Base-by-base conservation (phyloP, 2,888 invertebrate genomes). In the Athalia cordata region DNA sequence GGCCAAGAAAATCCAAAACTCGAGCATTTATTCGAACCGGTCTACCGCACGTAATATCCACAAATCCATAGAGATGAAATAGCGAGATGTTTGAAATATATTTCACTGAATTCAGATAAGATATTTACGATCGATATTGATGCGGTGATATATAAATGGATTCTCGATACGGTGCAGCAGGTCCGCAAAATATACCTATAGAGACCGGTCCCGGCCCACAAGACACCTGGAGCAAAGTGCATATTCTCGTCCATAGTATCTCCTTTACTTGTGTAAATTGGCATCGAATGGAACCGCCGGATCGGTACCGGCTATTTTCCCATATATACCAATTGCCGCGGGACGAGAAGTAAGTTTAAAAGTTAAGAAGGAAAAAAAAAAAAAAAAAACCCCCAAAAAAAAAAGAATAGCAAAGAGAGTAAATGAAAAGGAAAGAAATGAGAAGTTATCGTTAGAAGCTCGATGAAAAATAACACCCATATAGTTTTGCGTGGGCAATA, bases 181-280 rank as follows among this genome's bases (percentile, higher is more conserved):
- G 75, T 75, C 62, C 62, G 52, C 15, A n/a, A 64, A 64, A 75
- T 75, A 61, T n/a, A 29, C 49, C 8, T 65, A 75, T 11, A 68
- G 52, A 6, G 62, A 13, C n/a, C 52, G 50, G 75, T 61, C 62
- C 52, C 75, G 75, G 52, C 52, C 61, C 75, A 75, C 64, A 47
- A 59, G 72, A 50, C 72, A 62, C 75, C 75, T 64, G 75, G 45
- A 62, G 75, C 75, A 75, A 75, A 75, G 75, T 75, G 75, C 75
- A 75, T 61, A 75, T 75, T 62, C 75, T 75, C 62, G 75, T 75
- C 61, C 52, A 29, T 61, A 75, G 75, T 75, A 75, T 75, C 75
- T 75, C 62, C 45, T 75, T 61, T 43, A 49, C 50, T 61, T 75
- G 75, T 64, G 75, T 64, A 64, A 75, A 75, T 75, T 64, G 75